Conservation (phyloP, 2,113 vertebrate species). For the Rhodinocichla rosea region DNA sequence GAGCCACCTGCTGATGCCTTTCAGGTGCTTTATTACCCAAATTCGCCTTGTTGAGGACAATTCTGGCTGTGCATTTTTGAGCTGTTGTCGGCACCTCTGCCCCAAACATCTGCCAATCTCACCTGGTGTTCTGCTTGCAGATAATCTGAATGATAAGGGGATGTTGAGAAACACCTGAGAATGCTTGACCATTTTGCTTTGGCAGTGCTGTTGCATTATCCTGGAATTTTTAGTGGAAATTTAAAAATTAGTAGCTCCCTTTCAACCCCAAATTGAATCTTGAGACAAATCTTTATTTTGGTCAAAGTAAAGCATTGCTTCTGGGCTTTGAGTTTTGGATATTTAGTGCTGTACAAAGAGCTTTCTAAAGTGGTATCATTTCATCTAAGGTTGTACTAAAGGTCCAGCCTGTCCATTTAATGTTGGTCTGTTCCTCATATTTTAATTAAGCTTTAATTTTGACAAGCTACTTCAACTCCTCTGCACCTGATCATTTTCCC, state of each 20-base stretch:
- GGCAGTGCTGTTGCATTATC: background rate
- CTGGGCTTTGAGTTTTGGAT: background rate
- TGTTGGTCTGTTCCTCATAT: background rate
- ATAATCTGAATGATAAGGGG: background rate
- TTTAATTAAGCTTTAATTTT: background rate
- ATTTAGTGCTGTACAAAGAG: background rate
- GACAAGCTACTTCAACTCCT: background rate
- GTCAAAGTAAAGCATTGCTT: background rate
- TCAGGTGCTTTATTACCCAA: background rate
- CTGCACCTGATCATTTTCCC: background rate
- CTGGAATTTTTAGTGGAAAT: background rate
- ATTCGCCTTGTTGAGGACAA: background rate
- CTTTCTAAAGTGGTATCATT: background rate
- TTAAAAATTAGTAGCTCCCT: background rate
- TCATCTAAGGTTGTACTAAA: background rate
- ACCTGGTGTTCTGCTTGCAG: background rate
- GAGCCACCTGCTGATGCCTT: background rate
- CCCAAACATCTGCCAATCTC: background rate
- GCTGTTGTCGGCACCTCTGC: background rate
- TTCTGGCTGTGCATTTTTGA: background rate
- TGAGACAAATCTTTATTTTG: background rate
- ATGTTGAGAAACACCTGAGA: background rate
- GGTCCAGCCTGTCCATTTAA: background rate
- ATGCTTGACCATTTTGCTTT: background rate
- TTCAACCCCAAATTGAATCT: background rate